Conservation (phyloP, 2,113 vertebrate species). For the Montifringilla adamsi region DNA sequence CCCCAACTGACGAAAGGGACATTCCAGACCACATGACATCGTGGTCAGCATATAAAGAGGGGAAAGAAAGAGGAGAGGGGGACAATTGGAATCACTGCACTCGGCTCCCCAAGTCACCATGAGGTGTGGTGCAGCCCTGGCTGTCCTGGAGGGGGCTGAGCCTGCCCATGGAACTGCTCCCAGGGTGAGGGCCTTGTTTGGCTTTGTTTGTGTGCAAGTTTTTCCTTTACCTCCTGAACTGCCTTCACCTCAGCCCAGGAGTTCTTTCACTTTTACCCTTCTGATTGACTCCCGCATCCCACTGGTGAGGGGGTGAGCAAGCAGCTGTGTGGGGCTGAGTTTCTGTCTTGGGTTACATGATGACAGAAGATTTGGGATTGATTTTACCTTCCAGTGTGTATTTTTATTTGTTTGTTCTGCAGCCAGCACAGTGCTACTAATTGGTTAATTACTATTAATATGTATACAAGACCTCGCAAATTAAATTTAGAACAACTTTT, state of each 20-base stretch:
- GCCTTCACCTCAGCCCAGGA: not conserved
- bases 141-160: not conserved
- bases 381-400: not conserved
- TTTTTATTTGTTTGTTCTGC: not conserved
- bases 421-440: not conserved
- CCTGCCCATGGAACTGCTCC: not conserved
- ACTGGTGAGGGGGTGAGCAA: rapidly evolving
- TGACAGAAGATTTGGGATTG: not conserved
- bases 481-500: not conserved
- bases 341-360: not conserved
- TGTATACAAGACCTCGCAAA: not conserved
- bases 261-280: not conserved
- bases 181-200: not conserved
- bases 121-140: not conserved
- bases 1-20: not conserved
- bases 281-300: not conserved
- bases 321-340: not conserved
- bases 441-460: not conserved
- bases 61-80: not conserved
- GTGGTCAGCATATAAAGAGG: rapidly evolving
- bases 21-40: not conserved
- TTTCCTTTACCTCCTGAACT: not conserved
- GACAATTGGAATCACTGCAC: rapidly evolving
- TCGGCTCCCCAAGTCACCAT: rapidly evolving
- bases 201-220: not conserved